Evolutionary conservation across 92 coral and sea anemone species (phyloP).

Genomic region (Epizoanthus scotinus): DNA sequence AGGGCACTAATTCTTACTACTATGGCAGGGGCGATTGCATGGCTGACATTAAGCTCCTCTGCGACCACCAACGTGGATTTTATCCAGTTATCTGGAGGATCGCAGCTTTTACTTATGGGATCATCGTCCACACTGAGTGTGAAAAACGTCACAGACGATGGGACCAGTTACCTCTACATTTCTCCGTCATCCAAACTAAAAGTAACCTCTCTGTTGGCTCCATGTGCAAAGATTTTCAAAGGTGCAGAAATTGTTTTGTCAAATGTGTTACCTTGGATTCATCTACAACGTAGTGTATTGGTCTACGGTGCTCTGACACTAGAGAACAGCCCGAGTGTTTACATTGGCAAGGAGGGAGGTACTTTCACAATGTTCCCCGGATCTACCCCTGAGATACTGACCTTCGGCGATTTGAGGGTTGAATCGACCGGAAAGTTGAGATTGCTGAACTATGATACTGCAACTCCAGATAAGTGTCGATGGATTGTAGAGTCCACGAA

Average conservation of each 20-base stretch:
- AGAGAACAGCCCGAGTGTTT: conserved; percentile 48
- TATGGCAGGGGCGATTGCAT: conserved; percentile 61
- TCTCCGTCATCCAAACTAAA: conserved; percentile 50
- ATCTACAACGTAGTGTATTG: conserved; percentile 48
- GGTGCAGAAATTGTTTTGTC: conserved; percentile 36
- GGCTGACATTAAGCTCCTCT: conserved; percentile 47
- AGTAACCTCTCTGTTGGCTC: conserved; percentile 42
- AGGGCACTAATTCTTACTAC: too few species aligned
- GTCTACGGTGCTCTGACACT: conserved; percentile 58
- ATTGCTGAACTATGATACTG: conserved; percentile 42
- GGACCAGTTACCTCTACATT: conserved; percentile 54
- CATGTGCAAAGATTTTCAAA: conserved; percentile 65
- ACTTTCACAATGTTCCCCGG: conserved; percentile 58
- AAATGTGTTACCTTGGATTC: conserved; percentile 28
- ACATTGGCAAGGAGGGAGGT: conserved; percentile 58
- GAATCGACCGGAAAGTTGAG: conserved; percentile 35
- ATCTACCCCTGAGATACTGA: conserved; percentile 41
- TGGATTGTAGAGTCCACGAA: conserved; percentile 42
- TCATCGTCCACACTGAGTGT: conserved; percentile 31
- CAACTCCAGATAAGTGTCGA: conserved; percentile 37
- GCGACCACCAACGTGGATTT: conserved; percentile 32
- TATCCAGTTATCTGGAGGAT: conserved; percentile 55
- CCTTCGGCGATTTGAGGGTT: conserved; percentile 33
- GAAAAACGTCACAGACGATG: conserved; percentile 56
- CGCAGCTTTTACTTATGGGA: conserved; percentile 62